These are phyloP conservation scores for Probosciger aterrimus DNA, from an alignment of 2,113 vertebrate genomes.

Conservation along the genomic window DNA sequence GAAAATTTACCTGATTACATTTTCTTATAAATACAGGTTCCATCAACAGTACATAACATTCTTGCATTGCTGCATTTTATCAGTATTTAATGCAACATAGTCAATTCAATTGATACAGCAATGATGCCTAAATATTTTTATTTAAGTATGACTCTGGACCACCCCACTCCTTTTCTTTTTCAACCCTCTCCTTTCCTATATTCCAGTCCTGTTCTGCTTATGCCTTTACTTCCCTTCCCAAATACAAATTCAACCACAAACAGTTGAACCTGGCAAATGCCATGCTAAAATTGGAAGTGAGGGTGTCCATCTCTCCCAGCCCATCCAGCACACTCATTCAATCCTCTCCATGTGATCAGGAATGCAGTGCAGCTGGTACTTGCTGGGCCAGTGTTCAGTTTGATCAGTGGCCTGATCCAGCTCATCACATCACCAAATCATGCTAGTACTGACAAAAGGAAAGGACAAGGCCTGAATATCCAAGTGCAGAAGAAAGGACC, in stretches of 20 bases:
- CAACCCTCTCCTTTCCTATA: neutral
- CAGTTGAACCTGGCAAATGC: neutral
- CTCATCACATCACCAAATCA: neutral
- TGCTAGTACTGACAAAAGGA: neutral
- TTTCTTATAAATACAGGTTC: neutral
- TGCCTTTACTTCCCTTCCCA: neutral
- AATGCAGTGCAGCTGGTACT: neutral
- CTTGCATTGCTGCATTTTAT: neutral
- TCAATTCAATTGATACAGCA: neutral
- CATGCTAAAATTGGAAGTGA: fast-evolving
- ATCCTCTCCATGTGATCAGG: neutral
- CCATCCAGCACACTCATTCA: neutral
- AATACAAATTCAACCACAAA: neutral
- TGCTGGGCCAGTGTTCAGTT: neutral
- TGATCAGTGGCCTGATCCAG: neutral
- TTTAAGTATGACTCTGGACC: neutral
- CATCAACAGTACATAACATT: neutral
- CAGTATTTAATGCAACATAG: neutral
- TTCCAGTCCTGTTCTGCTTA: neutral
- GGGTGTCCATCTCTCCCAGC: neutral
- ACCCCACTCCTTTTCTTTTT: neutral
- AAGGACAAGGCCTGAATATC: neutral
- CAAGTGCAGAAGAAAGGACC: neutral
- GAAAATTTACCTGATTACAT: neutral
- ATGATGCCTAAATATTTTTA: neutral